Conservation (phyloP, 2,888 invertebrate genomes). For the Chironomus riparius region DNA sequence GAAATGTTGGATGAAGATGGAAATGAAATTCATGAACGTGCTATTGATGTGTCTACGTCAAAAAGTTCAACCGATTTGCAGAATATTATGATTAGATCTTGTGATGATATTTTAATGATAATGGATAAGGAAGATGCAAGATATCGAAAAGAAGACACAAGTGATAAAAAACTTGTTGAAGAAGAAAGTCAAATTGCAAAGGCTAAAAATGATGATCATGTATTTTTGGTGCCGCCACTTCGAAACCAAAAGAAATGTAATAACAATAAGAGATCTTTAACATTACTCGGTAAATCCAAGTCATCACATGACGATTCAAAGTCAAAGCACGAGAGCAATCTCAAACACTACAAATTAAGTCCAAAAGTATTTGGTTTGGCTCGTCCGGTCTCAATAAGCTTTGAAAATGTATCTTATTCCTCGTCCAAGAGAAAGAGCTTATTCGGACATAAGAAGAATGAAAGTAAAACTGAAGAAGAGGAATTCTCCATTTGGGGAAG, state of each 20-base stretch:
- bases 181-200: slow-evolving; percentile 35
- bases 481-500: slow-evolving; percentile 50
- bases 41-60: slow-evolving; percentile 38
- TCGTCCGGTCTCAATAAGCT: slow-evolving; percentile 35
- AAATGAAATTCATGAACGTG: slow-evolving; percentile 34
- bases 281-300: slow-evolving; percentile 24
- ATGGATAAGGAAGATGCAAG: slow-evolving; percentile 35
- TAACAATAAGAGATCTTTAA: slow-evolving; percentile 29
- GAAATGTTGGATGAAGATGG: slow-evolving; percentile 22
- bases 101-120: slow-evolving; percentile 48
- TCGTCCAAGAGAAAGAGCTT: slow-evolving; percentile 17
- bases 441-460: slow-evolving; percentile 35
- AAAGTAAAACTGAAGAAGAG: slow-evolving; percentile 35
- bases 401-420: slow-evolving; percentile 40
- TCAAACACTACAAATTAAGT: slow-evolving; percentile 49
- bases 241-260: slow-evolving; percentile 29
- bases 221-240: slow-evolving; percentile 34
- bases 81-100: slow-evolving; percentile 42
- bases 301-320: slow-evolving; percentile 29
- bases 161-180: slow-evolving; percentile 48
- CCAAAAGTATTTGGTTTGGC: slow-evolving; percentile 56
- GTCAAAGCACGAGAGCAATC: slow-evolving; percentile 33
- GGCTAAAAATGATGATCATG: slow-evolving; percentile 40
- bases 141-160: slow-evolving; percentile 26
- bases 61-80: slow-evolving; percentile 30